phyloP scores from a whole-genome alignment of 2,113 vertebrate genomes.

The Rhipidura dahli region DNA sequence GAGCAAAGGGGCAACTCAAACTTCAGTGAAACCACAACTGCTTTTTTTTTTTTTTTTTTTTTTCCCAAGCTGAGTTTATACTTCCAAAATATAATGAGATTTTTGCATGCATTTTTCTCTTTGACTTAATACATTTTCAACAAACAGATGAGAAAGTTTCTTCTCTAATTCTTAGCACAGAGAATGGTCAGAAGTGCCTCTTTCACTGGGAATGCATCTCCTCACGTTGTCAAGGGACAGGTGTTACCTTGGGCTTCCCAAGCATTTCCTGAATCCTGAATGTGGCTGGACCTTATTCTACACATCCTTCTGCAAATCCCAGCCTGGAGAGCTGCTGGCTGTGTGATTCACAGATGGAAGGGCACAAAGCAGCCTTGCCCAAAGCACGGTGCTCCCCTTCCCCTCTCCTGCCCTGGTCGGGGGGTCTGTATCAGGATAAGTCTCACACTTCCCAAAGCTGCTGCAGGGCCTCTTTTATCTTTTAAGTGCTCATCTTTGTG shows the following conservation, averaged over 20 bases:
- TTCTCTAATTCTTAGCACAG: neutral
- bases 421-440: too few species aligned
- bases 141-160: neutral
- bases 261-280: neutral
- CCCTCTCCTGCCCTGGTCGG: neutral
- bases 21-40: neutral
- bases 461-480: neutral
- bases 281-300: rapidly evolving
- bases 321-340: neutral
- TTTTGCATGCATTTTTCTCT: neutral
- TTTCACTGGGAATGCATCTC: neutral
- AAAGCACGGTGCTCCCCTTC: neutral
- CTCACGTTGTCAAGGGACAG: neutral
- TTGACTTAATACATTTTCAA: neutral
- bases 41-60: neutral
- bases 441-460: neutral
- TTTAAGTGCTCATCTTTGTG: neutral
- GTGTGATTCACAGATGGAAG: neutral
- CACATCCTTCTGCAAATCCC: neutral
- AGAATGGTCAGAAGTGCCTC: rapidly evolving
- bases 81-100: neutral
- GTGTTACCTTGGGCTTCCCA: neutral
- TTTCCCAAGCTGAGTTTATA: neutral
- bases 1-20: neutral
- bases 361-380: neutral